Conservation (phyloP, 2,888 invertebrate species). For the Baronia brevicornis region DNA sequence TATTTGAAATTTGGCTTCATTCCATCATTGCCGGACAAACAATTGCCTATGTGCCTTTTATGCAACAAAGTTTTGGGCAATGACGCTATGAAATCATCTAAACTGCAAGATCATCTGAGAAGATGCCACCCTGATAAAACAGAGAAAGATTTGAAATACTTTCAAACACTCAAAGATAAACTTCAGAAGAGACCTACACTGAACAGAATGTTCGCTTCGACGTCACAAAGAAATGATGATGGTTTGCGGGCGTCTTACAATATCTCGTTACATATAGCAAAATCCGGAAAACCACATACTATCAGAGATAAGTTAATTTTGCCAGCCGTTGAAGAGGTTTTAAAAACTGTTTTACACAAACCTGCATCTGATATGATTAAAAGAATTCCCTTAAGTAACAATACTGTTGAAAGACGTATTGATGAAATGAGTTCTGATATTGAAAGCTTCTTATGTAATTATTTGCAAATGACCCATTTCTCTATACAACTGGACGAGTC, state of each 20-base stretch:
- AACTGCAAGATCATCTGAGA: conserved; percentile 16
- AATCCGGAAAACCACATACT: conserved; percentile 21
- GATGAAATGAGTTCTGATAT: conserved; percentile 31
- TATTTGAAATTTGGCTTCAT: conserved; percentile 19
- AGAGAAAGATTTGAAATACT: conserved; percentile 17
- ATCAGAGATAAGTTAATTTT: conserved; percentile 24
- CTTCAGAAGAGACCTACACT: conserved; percentile 15
- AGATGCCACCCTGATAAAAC: conserved; percentile 15
- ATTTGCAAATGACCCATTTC: conserved; percentile 24
- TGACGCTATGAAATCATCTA: conserved; percentile 18
- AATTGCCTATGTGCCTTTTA: conserved; percentile 18
- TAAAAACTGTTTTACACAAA: conserved; percentile 23
- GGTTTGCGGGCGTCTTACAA: conserved; percentile 18
- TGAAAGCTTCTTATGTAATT: conserved; percentile 12
- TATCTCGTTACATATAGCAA: conserved; percentile 18
- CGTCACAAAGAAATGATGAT: conserved; percentile 18
- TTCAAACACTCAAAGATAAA: conserved; percentile 16
- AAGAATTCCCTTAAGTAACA: conserved; percentile 16
- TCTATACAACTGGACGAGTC: conserved; percentile 39
- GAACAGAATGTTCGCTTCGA: conserved; percentile 16
- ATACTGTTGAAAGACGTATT: conserved; percentile 17
- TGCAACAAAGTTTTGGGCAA: conserved; percentile 18
- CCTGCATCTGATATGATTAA: conserved; percentile 11
- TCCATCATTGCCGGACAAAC: conserved; percentile 16
- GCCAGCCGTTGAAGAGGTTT: conserved; percentile 30